phyloP scores from a whole-genome alignment of 2,113 vertebrate genomes.

The Cyprinodon tularosa region DNA sequence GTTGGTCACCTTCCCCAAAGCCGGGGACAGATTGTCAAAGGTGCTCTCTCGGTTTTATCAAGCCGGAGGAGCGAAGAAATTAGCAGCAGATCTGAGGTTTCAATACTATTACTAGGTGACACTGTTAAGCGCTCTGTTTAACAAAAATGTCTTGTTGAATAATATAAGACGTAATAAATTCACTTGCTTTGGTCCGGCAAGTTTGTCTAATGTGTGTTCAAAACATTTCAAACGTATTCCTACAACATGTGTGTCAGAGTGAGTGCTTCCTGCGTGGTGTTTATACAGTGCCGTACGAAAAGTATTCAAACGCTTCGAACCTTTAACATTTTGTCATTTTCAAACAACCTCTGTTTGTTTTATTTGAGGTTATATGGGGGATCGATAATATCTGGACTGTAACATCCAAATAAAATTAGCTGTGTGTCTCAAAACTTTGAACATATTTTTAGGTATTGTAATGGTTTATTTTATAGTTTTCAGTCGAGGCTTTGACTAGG shows the following conservation, averaged over 20 bases:
- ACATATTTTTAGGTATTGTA: background rate
- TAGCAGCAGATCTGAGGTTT: conserved; percentile 79
- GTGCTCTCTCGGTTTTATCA: conserved; percentile 45
- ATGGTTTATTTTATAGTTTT: background rate
- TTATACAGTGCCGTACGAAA: conserved; percentile 9
- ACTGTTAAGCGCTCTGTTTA: conserved; percentile 59
- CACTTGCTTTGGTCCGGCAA: conserved; percentile 72
- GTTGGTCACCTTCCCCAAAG: conserved; percentile 63
- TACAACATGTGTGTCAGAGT: conserved; percentile 38
- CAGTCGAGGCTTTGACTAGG: background rate
- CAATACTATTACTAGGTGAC: conserved; percentile 54
- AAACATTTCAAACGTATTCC: conserved; percentile 38
- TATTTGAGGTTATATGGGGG: too few relatives aligned
- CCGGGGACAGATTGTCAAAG: conserved; percentile 75
- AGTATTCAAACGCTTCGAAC: background rate
- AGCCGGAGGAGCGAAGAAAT: conserved; percentile 57
- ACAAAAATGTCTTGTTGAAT: conserved; percentile 36
- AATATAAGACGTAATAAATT: conserved; percentile 52
- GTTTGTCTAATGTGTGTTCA: conserved; percentile 66
- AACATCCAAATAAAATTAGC: too few relatives aligned
- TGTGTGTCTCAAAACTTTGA: too few relatives aligned
- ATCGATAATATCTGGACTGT: too few relatives aligned
- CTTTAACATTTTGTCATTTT: background rate
- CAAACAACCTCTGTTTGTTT: background rate
- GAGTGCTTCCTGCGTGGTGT: conserved; percentile 50